Base-by-base conservation (phyloP, 2,797 vertebrate species). In the Heliangelus exortis region DNA sequence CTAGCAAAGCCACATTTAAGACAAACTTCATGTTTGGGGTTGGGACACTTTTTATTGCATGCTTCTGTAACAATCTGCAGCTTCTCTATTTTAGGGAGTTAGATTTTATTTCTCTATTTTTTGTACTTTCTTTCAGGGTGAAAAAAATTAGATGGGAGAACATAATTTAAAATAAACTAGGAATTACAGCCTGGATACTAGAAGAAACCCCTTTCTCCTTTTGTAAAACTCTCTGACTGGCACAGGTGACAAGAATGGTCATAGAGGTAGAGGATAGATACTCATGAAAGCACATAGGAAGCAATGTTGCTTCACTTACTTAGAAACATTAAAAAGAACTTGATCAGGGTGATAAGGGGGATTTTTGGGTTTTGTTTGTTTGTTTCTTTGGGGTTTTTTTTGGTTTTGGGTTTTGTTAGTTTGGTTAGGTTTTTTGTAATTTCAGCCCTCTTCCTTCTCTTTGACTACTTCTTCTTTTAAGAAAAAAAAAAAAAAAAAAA, bases 291-390 rank as follows among this genome's bases (percentile, higher is more conserved):
- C 33, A 53, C 8, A 19, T 34, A 59, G 36, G n/a, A 19, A 22
- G 50, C 28, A 43, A 58, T 22, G 19, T 43, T 79, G 41, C 31
- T 71, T 41, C 25, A 58, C 10, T 28, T 61, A 72, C 7, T 45
- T 45, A 71, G 1, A 65, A 91, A 73, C 12, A 16, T 17, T 57
- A n/a, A 80, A 57, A 83, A 76, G 10, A 85, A 71, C 3, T 5
- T 66, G 23, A 73, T 15, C 9, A 11, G 36, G 23, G 6, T 7
- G 12, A 13, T 3, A 7, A 4, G 3, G 2, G 1, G 1, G 1
- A 33, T 5, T 41, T 41, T 5, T 5, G 39, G 39, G 39, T 33
- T 61, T 65, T 13, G 39, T 41, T 41, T 13, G 39, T 41, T 39
- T 4, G 3, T 21, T n/a, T n/a, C n/a, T n/a, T 48, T 51, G 7